phyloP scores from a whole-genome alignment of 2,888 invertebrate genomes.

The Dryococelus australis region DNA sequence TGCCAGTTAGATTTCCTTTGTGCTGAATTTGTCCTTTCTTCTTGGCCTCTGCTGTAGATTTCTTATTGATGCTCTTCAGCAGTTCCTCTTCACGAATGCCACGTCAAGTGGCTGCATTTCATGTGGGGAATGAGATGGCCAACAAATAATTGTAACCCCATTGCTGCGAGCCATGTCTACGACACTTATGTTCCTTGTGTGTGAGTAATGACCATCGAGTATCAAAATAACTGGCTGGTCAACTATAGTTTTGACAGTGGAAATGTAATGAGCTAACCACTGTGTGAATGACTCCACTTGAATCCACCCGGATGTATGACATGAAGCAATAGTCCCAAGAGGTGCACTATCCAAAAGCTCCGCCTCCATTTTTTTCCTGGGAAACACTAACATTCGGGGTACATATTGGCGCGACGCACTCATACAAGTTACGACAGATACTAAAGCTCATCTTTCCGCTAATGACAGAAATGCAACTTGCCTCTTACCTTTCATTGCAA shows the following conservation, averaged over 20 bases:
- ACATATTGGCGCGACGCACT: conserved; percentile 34
- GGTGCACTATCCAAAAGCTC: background rate
- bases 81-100: conserved; percentile 37
- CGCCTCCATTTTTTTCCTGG: background rate
- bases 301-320: background rate
- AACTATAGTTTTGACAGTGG: background rate
- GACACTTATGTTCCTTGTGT: conserved; percentile 42
- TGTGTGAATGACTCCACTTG: background rate
- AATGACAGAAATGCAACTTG: conserved; percentile 43
- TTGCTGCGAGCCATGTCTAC: conserved; percentile 42
- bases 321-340: background rate
- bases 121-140: background rate
- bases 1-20: too few species aligned
- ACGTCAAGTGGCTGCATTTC: conserved; percentile 31
- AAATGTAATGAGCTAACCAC: background rate
- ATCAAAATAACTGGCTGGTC: background rate
- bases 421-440: conserved; percentile 52
- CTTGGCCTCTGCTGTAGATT: too few species aligned
- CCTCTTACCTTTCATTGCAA: conserved; percentile 52
- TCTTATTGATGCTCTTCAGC: too few species aligned
- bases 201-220: background rate
- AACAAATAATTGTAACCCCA: conserved; percentile 16
- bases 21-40: too few species aligned
- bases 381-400: conserved; percentile 42
- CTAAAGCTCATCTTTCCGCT: conserved; percentile 46